Evolutionary conservation across 2,113 vertebrate species (phyloP).

Genomic region (Mobula hypostoma): DNA sequence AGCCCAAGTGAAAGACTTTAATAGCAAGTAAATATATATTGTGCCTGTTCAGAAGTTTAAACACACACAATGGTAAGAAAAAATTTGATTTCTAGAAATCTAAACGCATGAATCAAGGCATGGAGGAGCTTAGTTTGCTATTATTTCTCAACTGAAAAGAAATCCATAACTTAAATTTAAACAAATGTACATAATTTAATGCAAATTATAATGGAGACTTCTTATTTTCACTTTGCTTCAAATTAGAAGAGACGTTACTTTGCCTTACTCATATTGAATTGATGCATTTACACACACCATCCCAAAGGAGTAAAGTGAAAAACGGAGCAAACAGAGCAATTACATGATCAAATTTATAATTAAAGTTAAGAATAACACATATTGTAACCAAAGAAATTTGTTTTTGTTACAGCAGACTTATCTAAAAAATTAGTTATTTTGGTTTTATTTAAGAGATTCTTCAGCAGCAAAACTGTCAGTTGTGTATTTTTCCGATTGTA

Average conservation of each 20-base stretch:
- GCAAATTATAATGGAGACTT: neutral
- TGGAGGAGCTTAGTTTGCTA: neutral
- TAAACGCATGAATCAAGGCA: slow-evolving; percentile 18
- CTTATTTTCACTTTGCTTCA: neutral
- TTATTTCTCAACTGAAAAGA: neutral
- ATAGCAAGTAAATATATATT: slow-evolving; percentile 22
- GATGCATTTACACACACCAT: neutral
- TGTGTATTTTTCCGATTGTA: neutral
- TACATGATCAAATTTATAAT: neutral
- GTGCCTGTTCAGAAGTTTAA: slow-evolving; percentile 6
- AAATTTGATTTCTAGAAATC: neutral
- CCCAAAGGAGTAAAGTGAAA: neutral
- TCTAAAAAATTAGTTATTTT: neutral
- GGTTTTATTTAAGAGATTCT: slow-evolving; percentile 17
- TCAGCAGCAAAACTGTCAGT: slow-evolving; percentile 30
- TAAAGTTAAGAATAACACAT: neutral
- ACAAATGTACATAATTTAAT: slow-evolving; percentile 9
- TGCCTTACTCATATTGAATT: neutral
- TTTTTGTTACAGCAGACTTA: neutral
- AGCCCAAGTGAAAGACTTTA: slow-evolving; percentile 7
- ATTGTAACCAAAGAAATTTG: neutral
- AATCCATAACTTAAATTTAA: slow-evolving; percentile 24
- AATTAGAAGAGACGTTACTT: neutral
- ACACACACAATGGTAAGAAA: slow-evolving; percentile 28
- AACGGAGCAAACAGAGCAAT: slow-evolving; percentile 18